These are phyloP conservation scores for Apis mellifera DNA, from an alignment of 1,140 invertebrate species.

Conservation along the genomic window DNA sequence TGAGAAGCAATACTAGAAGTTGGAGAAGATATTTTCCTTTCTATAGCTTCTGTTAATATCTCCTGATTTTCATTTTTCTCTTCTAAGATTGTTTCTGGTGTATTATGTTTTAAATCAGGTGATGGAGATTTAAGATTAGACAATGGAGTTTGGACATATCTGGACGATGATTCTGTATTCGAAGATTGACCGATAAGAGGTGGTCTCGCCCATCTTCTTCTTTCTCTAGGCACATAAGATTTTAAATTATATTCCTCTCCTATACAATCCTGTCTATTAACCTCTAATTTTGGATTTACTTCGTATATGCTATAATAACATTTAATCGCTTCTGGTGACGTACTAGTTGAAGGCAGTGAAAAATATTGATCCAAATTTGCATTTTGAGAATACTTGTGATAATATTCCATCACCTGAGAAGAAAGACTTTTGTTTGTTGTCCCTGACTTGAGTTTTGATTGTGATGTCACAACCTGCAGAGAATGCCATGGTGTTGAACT, in stretches of 20 bases:
- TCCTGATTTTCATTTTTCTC: constrained; percentile 67
- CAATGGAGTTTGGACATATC: constrained; percentile 58
- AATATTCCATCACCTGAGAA: constrained; percentile 76
- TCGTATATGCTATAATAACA: constrained; percentile 72
- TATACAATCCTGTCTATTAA: constrained; percentile 56
- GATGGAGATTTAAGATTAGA: constrained; percentile 59
- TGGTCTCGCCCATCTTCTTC: constrained; percentile 75
- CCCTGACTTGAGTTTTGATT: constrained; percentile 16
- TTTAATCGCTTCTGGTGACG: constrained; percentile 59
- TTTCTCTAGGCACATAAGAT: constrained; percentile 69
- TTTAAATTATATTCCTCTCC: constrained; percentile 65
- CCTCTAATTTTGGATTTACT: constrained; percentile 58
- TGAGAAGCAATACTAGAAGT: constrained; percentile 85
- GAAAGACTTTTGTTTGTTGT: constrained; percentile 67
- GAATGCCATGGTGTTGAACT: constrained; percentile 53
- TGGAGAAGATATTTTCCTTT: constrained; percentile 80
- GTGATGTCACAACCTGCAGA: constrained; percentile 36
- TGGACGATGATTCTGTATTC: constrained; percentile 53
- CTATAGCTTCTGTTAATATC: constrained; percentile 40
- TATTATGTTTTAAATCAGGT: constrained; percentile 55
- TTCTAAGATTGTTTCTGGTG: constrained; percentile 58
- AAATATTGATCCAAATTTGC: constrained; percentile 76
- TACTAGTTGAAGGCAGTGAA: constrained; percentile 68
- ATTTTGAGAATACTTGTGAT: constrained; percentile 73
- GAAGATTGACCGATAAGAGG: constrained; percentile 75